Conservation (phyloP, 2,113 vertebrate species). For the Hystrix cristata region DNA sequence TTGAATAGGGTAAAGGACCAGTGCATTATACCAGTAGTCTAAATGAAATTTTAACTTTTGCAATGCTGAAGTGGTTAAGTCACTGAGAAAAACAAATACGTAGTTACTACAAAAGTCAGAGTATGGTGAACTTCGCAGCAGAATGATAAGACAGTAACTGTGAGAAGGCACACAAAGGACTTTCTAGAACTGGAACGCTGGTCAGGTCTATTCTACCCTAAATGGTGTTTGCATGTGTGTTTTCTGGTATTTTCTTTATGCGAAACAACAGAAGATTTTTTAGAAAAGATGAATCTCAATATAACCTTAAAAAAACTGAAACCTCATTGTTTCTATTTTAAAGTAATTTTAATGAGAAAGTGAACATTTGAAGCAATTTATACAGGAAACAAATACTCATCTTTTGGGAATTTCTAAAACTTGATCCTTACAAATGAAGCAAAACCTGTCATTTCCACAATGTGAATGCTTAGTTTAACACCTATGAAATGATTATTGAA, state of each 20-base stretch:
- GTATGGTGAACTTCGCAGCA: not conserved
- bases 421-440: not conserved
- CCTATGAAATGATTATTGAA: slow-evolving; percentile 46
- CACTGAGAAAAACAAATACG: not conserved
- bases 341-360: slow-evolving; percentile 38
- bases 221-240: not conserved
- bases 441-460: not conserved
- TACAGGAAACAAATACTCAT: not conserved
- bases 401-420: not conserved
- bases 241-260: not conserved
- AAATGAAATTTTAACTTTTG: not conserved
- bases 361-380: slow-evolving; percentile 27
- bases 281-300: not conserved
- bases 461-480: not conserved
- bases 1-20: not conserved
- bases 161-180: not conserved
- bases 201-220: not conserved
- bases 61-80: not conserved
- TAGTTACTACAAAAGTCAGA: not conserved
- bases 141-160: not conserved
- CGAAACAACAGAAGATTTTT: not conserved
- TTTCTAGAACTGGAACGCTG: not conserved
- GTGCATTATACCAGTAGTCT: not conserved
- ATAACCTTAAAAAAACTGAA: not conserved
- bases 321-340: not conserved